Evolutionary conservation across 2,797 vertebrate genomes (phyloP).

Genomic region (Euthynnus affinis): DNA sequence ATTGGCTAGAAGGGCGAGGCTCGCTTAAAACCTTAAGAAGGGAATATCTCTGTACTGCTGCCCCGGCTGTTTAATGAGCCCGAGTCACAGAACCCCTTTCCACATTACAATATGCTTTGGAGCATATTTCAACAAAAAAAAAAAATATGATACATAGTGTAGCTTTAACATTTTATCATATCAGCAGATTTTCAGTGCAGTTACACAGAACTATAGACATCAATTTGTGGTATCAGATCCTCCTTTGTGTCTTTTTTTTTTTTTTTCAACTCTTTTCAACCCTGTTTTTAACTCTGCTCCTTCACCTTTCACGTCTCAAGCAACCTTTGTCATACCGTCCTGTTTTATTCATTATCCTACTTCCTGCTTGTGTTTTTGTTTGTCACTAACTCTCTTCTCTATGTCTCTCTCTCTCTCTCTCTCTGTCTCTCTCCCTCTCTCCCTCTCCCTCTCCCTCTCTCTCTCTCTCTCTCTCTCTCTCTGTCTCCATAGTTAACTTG

Average conservation of each 20-base stretch:
- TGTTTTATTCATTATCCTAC: background rate
- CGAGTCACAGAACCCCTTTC: no score
- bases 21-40: no score
- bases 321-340: background rate
- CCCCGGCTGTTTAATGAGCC: no score
- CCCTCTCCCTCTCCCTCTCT: conserved; percentile 1
- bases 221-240: background rate
- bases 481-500: conserved; percentile 72
- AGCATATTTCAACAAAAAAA: no score
- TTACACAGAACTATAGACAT: background rate
- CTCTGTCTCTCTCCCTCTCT: conserved; percentile 10
- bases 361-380: background rate
- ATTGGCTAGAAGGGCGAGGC: no score
- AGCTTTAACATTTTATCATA: no score
- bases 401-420: conserved; percentile 21
- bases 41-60: no score
- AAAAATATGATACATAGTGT: no score
- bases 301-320: background rate
- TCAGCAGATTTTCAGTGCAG: background rate
- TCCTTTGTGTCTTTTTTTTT: background rate
- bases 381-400: conserved; percentile 7
- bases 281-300: background rate
- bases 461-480: conserved; percentile 17
- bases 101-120: no score
- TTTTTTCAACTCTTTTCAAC: background rate